Evolutionary conservation across 2,888 invertebrate genomes (phyloP), one percentile per base, ranked within the genome.

Genomic region (Leptogaster cylindrica): DNA sequence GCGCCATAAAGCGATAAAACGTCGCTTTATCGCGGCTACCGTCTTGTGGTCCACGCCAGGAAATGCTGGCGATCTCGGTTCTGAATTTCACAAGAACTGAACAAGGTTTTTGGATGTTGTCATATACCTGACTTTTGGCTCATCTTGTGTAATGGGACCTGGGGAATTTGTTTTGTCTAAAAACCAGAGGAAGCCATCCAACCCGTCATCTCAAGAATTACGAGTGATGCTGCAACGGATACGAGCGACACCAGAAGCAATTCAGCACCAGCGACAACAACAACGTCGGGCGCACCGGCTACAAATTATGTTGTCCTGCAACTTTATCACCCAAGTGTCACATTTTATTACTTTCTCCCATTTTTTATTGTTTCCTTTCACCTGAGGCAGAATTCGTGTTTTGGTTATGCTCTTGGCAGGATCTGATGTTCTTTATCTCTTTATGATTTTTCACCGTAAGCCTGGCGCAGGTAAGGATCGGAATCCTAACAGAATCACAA

Each of bases 281-380:
- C 20, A 36, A 12, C 28, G 7, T 14, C n/a, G 33, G 48, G 48
- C 46, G 64, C 48, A 48, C 64, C 50, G 31, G 50, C 65, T 39
- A 51, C 52, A 68, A 68, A 70, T 70, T 71, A 70, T 68, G 70
- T 68, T 70, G 70, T 70, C 69, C 69, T 68, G 68, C 50, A 70
- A 68, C 69, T 73, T 72, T 72, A 71, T 72, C 71, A 70, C 70
- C 71, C 65, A 70, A 64, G 66, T 72, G 71, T 73, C 72, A 73
- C 67, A 71, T 73, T 72, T 70, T 72, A 70, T 67, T 70, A 68
- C 66, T 71, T 70, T 72, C 70, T 68, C 68, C 52, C 28, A 68
- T 66, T 68, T 70, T 70, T 70, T 70, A 70, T 70, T 70, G 70
- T 70, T 70, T 70, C 70, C 70, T 70, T 70, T 70, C 66, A 65